Percentiles rank a stretch among this genome's conserved stretches.
Conservation (phyloP, 2,888 invertebrate genomes). For the Agriopis aurantiaria region DNA sequence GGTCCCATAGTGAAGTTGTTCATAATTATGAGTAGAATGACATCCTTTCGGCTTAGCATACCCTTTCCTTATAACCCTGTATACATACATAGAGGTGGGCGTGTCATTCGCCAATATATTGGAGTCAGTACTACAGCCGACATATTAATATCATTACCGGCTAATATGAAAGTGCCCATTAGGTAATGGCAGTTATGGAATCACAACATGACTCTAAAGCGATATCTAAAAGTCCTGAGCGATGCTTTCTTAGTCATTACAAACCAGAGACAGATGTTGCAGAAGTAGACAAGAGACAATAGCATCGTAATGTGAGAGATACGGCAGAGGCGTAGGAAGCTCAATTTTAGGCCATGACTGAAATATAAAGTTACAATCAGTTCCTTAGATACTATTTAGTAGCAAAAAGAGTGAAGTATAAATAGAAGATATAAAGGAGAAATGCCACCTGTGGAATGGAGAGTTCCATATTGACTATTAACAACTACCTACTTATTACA, state of each 20-base stretch:
- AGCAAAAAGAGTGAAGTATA: neutral
- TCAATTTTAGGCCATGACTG: conserved; percentile 74
- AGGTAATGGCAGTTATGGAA: neutral
- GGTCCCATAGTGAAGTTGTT: too few species aligned
- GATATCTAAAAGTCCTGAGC: conserved; percentile 69
- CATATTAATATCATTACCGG: neutral
- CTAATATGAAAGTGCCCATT: neutral
- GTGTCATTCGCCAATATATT: too few species aligned
- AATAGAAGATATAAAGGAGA: neutral
- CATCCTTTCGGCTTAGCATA: too few species aligned
- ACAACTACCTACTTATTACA: neutral
- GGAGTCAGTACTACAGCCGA: too few species aligned
- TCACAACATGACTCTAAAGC: conserved; percentile 51
- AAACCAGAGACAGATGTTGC: conserved; percentile 79
- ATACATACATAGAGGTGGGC: too few species aligned
- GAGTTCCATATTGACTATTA: neutral
- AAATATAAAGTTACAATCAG: conserved; percentile 48
- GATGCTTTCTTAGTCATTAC: conserved; percentile 72
- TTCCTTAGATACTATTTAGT: neutral
- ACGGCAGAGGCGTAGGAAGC: conserved; percentile 75
- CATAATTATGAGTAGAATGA: too few species aligned
- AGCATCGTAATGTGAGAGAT: conserved; percentile 80
- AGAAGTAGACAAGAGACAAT: conserved; percentile 75
- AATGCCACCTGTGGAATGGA: neutral
- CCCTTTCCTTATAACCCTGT: too few species aligned